These are phyloP conservation scores for Leuciscus waleckii DNA, from an alignment of 2,797 vertebrate genomes.

Conservation along the genomic window DNA sequence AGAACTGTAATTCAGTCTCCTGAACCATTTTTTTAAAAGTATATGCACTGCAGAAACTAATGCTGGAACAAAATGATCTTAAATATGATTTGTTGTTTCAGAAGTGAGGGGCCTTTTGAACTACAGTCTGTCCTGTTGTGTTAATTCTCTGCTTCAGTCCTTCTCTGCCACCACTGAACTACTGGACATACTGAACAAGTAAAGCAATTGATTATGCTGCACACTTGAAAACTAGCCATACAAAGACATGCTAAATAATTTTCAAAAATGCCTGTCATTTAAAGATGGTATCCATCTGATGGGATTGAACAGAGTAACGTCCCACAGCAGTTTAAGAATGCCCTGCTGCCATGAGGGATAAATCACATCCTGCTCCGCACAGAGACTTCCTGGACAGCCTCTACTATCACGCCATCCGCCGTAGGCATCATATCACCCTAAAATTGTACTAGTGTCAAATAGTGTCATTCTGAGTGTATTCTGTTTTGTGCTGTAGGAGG, in stretches of 20 bases:
- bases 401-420: conserved; percentile 70
- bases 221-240: neutral
- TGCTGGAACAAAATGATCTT: neutral
- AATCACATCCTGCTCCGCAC: conserved; percentile 59
- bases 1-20: neutral
- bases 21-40: neutral
- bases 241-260: neutral
- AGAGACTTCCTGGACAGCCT: conserved; percentile 71
- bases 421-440: neutral
- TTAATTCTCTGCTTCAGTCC: conserved; percentile 78
- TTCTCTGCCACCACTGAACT: conserved; percentile 77
- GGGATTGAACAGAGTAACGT: conserved; percentile 39
- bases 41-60: neutral
- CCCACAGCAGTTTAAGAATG: conserved; percentile 68
- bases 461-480: neutral
- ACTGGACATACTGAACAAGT: conserved; percentile 68
- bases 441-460: neutral
- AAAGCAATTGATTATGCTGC: conserved; percentile 20
- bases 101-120: conserved; percentile 74
- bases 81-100: conserved; percentile 36
- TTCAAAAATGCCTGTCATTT: conserved; percentile 9
- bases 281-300: conserved; percentile 69
- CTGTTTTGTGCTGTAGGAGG: conserved; percentile 58
- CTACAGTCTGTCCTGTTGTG: conserved; percentile 74
- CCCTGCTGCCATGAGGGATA: conserved; percentile 67